phyloP scores from a whole-genome alignment of 2,113 vertebrate genomes.

The Clarias magur region DNA sequence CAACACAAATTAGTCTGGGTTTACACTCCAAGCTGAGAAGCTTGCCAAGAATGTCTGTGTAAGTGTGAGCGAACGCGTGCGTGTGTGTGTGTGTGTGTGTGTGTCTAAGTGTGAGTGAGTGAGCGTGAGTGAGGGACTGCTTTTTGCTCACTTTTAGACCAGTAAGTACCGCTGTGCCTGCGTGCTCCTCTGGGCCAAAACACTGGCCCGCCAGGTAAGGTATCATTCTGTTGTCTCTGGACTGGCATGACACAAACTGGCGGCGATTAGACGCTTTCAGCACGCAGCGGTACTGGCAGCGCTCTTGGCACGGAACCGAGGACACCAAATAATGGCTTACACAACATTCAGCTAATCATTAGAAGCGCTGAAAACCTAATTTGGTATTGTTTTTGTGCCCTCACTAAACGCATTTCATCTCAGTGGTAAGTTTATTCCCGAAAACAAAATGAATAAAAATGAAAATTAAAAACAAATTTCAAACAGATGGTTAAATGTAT shows the following conservation, averaged over 20 bases:
- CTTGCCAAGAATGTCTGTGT: constrained; percentile 43
- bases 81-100: background rate
- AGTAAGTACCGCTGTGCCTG: constrained; percentile 27
- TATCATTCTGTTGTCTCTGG: constrained; percentile 31
- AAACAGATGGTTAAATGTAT: background rate
- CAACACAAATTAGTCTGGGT: constrained; percentile 55
- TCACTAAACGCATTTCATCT: background rate
- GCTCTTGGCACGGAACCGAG: constrained; percentile 38
- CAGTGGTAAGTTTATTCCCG: background rate
- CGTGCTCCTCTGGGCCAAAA: constrained; percentile 42
- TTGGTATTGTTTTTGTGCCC: constrained; percentile 5
- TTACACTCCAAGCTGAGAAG: constrained; percentile 40
- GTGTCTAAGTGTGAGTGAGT: background rate
- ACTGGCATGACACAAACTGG: constrained; percentile 19
- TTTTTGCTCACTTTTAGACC: constrained; percentile 28
- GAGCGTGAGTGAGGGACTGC: background rate
- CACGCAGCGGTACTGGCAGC: background rate
- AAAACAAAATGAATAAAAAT: background rate
- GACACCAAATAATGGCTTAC: constrained; percentile 42
- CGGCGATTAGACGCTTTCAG: background rate
- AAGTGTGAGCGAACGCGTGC: constrained; percentile 7
- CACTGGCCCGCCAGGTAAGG: constrained; percentile 26
- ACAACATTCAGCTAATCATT: constrained; percentile 46
- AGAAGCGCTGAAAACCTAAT: constrained; percentile 43
- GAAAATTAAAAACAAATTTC: background rate